Percentiles rank a stretch among this genome's conserved stretches.
phyloP scores from a whole-genome alignment of 2,797 vertebrate genomes.

The Amphiprion clarkii region DNA sequence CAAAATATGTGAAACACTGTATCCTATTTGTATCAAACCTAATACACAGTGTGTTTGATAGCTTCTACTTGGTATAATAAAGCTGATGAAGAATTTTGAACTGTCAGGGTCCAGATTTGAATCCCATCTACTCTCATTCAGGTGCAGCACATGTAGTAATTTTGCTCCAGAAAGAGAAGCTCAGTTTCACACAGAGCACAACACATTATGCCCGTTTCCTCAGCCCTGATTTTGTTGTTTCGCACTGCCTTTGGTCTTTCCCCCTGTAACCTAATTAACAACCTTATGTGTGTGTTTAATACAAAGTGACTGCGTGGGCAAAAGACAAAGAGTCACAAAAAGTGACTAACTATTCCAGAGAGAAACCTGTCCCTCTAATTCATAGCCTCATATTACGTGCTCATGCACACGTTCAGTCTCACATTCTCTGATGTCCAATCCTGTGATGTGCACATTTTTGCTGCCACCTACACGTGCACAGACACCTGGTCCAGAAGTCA shows the following conservation, averaged over 20 bases:
- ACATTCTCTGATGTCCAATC: slow-evolving; percentile 20
- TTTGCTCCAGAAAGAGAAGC: slow-evolving; percentile 12
- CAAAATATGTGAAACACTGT: not conserved
- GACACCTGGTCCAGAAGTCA: slow-evolving; percentile 55
- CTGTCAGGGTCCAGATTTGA: not conserved
- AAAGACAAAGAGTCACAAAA: slow-evolving; percentile 51
- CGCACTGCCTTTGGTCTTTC: slow-evolving; percentile 33
- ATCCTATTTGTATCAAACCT: not conserved
- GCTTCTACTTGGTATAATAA: not conserved
- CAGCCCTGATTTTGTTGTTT: slow-evolving; percentile 13
- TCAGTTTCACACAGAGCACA: not conserved
- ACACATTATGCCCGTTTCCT: slow-evolving; percentile 1
- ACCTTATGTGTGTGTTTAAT: slow-evolving; percentile 16
- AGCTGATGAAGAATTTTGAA: not conserved
- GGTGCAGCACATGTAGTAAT: not conserved
- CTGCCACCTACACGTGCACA: slow-evolving; percentile 50
- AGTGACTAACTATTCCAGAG: slow-evolving; percentile 40
- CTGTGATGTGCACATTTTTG: slow-evolving; percentile 49
- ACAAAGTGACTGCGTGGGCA: slow-evolving; percentile 39
- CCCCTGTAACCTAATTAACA: slow-evolving; percentile 27
- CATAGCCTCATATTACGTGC: slow-evolving; percentile 4
- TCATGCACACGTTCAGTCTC: slow-evolving; percentile 32
- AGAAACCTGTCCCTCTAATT: slow-evolving; percentile 19
- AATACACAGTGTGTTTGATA: not conserved
- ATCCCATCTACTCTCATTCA: not conserved